Evolutionary conservation across 2,888 invertebrate genomes (phyloP), one percentile per base, ranked within the genome.

Genomic region (Xestia sexstrigata): DNA sequence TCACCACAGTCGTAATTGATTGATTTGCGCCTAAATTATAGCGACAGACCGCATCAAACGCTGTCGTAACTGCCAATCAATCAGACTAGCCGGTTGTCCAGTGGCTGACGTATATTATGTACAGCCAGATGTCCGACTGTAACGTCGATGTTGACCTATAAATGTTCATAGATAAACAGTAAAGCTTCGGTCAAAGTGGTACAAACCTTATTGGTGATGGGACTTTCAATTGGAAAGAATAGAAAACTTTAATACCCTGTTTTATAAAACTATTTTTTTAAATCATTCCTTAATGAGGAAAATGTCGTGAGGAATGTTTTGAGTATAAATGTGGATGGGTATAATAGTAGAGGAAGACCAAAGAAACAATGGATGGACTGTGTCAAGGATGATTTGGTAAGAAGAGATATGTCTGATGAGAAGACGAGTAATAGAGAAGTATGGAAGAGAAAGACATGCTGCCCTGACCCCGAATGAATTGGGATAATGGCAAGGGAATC

Each of bases 21-120:
- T 82, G 77, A 83, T 83, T 85, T 82, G 70, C 68, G 45, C 70
- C 63, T 73, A 78, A 86, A 83, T 83, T 78, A 79, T 71, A 35
- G 70, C 67, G 39, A 67, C 30, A 63, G 62, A 83, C 82, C 82
- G 60, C 79, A 86, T 69, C 83, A 83, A 86, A 71, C 55, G 70
- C 63, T 62, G 72, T 67, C 35, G 42, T 42, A 62, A 45, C 84
- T 84, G 84, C 73, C 79, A 70, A 83, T 80, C 84, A 79, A 79
- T 79, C 84, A 65, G 39, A 35, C 42, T 30, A 26, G 52, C 52
- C 17, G 58, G 65, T 63, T 68, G 83, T 69, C 42, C 79, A 62
- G 17, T 39, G 20, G 5, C 35, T 60, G 49, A 17, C 15, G 3
- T 58, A 26, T 42, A 39, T 30, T 45, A 55, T 75, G 63, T 52